Conservation (phyloP, 1,140 invertebrate genomes). For the Eumeta japonica region DNA sequence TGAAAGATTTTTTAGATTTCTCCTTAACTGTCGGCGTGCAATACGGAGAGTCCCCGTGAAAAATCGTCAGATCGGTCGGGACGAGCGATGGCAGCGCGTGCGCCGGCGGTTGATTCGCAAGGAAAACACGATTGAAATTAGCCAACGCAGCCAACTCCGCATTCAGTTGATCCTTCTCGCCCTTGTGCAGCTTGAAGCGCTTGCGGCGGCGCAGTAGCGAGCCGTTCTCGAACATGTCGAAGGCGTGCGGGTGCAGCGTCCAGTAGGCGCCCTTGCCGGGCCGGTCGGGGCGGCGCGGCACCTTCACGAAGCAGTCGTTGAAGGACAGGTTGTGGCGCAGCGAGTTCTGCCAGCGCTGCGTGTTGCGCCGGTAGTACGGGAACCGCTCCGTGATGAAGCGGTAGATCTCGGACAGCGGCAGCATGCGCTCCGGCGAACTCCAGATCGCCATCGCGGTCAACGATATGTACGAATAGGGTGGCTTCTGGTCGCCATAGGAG, state of each 20-base stretch:
- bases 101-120: too few species aligned
- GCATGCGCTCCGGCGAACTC: constrained; percentile 94
- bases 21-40: too few species aligned
- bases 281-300: constrained; percentile 95
- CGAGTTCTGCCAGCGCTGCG: constrained; percentile 95
- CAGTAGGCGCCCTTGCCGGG: constrained; percentile 99
- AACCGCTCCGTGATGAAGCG: constrained; percentile 99
- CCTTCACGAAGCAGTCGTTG: constrained; percentile 99
- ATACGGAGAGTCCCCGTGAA: too few species aligned
- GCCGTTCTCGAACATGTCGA: constrained; percentile 99
- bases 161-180: too few species aligned
- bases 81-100: too few species aligned
- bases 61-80: too few species aligned
- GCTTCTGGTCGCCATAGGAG: too few species aligned
- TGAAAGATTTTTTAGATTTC: constrained; percentile 20
- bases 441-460: constrained; percentile 97
- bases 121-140: neutral
- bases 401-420: constrained; percentile 96
- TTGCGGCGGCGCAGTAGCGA: constrained; percentile 93
- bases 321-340: constrained; percentile 96
- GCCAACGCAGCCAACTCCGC: too few species aligned
- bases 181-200: constrained; percentile 91
- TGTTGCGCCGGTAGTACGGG: constrained; percentile 93
- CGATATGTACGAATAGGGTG: constrained; percentile 97
- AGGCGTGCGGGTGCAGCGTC: constrained; percentile 94